Evolutionary conservation across 2,113 vertebrate genomes (phyloP).

Genomic region (human (Homo sapiens)): GRCh38 chr3:66605501-66606000

Average conservation of each 20-base stretch:
- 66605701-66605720: neutral
- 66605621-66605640: neutral
- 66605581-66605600: neutral
- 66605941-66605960: neutral
- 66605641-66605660: neutral
- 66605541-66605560: neutral
- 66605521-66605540: neutral
- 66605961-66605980: neutral
- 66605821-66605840: neutral
- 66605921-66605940: neutral
- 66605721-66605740: neutral
- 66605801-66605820: neutral
- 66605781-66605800: neutral
- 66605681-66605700: neutral
- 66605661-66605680: neutral
- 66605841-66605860: neutral
- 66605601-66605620: neutral
- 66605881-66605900: neutral
- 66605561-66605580: neutral
- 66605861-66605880: neutral
- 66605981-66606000: neutral
- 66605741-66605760: neutral
- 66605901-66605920: neutral
- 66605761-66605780: neutral
- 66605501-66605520: neutral